Evolutionary conservation across 2,888 invertebrate genomes (phyloP).

Genomic region (Nemapogon koenigi): DNA sequence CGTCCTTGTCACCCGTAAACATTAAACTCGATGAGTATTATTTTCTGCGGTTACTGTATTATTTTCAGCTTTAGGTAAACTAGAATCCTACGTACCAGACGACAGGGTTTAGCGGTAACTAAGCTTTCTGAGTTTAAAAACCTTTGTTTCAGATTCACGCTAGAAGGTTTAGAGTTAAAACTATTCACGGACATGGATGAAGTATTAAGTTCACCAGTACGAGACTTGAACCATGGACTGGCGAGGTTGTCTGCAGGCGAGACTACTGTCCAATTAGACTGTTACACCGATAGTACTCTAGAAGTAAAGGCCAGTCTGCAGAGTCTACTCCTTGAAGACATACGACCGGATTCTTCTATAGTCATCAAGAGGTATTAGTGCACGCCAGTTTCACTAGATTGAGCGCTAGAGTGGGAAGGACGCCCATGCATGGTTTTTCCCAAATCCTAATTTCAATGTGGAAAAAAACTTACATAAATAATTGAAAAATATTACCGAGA

Average conservation of each 20-base stretch:
- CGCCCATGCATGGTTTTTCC: too few relatives aligned
- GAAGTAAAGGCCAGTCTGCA: constrained; percentile 75
- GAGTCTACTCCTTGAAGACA: constrained; percentile 73
- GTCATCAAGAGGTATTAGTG: constrained; percentile 64
- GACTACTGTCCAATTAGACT: constrained; percentile 66
- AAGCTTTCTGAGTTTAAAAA: too few relatives aligned
- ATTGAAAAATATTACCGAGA: too few relatives aligned
- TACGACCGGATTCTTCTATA: constrained; percentile 69
- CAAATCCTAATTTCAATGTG: too few relatives aligned
- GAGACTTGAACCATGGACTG: constrained; percentile 74
- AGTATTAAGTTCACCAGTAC: constrained; percentile 75
- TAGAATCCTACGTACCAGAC: too few relatives aligned
- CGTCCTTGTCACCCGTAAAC: too few relatives aligned
- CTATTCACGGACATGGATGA: constrained; percentile 79
- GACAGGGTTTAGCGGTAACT: too few relatives aligned
- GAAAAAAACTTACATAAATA: neutral
- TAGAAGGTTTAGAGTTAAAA: constrained; percentile 75
- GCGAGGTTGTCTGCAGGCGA: constrained; percentile 75
- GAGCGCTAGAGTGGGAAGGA: too few relatives aligned
- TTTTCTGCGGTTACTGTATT: too few relatives aligned
- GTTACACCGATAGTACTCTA: constrained; percentile 72
- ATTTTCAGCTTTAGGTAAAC: too few relatives aligned
- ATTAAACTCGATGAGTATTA: too few relatives aligned
- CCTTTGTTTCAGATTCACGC: constrained; percentile 66
- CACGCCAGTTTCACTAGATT: too few relatives aligned